Evolutionary conservation across 92 coral and sea anemone genomes (phyloP).

Genomic region (Desmophyllum pertusum): DNA sequence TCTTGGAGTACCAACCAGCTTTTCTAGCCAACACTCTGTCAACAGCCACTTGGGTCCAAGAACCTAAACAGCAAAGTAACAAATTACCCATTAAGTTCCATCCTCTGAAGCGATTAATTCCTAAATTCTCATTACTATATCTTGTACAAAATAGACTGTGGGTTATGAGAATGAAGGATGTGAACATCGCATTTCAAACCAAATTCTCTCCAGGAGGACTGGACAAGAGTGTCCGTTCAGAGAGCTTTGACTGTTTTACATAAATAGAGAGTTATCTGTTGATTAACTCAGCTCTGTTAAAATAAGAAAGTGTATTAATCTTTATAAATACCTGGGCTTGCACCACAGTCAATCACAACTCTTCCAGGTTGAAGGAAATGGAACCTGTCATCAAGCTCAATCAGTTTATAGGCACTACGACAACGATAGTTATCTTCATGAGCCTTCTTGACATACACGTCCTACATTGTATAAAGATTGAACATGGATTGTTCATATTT

Average conservation of each 20-base stretch:
- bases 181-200: no score
- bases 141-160: no score
- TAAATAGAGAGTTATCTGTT: no score
- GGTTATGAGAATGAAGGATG: no score
- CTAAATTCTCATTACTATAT: no score
- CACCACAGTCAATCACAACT: conserved; percentile 92
- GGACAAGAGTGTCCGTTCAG: no score
- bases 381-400: conserved; percentile 82
- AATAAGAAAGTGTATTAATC: not conserved
- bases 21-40: conserved; percentile 58
- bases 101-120: no score
- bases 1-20: conserved; percentile 34
- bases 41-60: conserved; percentile 95
- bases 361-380: conserved; percentile 79
- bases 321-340: conserved; percentile 81
- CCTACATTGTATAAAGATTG: conserved; percentile 44
- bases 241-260: no score
- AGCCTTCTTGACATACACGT: conserved; percentile 86
- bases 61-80: conserved; percentile 51
- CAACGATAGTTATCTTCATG: conserved; percentile 74
- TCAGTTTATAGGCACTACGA: conserved; percentile 89
- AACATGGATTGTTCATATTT: not conserved
- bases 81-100: no score
- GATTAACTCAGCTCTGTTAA: no score
- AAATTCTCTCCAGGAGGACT: no score